Percentiles rank a stretch among this genome's conserved stretches.
Evolutionary conservation across 2,797 vertebrate genomes (phyloP).

Genomic region (Anguilla pacifica): DNA sequence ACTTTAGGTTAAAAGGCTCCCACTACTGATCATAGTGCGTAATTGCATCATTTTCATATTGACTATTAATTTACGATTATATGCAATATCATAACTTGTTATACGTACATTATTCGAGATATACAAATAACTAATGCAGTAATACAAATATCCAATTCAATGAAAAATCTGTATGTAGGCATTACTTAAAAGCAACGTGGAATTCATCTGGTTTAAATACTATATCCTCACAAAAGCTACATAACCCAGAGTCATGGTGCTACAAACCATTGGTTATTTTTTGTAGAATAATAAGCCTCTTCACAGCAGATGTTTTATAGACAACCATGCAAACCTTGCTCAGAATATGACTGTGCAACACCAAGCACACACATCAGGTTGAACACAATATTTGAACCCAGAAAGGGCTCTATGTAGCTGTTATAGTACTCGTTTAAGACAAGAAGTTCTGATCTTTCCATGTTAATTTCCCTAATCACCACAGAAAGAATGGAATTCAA

Average conservation of each 20-base stretch:
- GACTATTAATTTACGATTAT: not conserved
- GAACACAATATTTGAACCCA: no score
- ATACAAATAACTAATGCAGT: not conserved
- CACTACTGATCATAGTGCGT: slow-evolving; percentile 36
- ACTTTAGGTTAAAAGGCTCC: slow-evolving; percentile 43
- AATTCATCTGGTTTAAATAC: not conserved
- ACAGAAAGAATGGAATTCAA: not conserved
- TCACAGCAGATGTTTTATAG: not conserved
- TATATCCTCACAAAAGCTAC: not conserved
- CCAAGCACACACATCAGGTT: no score
- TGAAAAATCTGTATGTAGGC: not conserved
- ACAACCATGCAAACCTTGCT: not conserved
- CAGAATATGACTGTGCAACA: no score
- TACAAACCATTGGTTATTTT: not conserved
- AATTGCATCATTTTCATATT: slow-evolving; percentile 11
- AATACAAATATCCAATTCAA: not conserved
- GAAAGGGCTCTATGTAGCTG: no score
- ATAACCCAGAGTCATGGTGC: not conserved
- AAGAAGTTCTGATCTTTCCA: not conserved
- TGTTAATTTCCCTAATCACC: not conserved
- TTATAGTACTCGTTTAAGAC: not conserved
- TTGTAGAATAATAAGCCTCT: not conserved
- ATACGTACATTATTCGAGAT: not conserved
- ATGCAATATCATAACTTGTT: not conserved
- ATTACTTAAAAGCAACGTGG: not conserved